A percentile compares a stretch with the other conserved stretches of the same genome.
phyloP scores from a whole-genome alignment of 1,140 invertebrate species.

The Cydia amplana region DNA sequence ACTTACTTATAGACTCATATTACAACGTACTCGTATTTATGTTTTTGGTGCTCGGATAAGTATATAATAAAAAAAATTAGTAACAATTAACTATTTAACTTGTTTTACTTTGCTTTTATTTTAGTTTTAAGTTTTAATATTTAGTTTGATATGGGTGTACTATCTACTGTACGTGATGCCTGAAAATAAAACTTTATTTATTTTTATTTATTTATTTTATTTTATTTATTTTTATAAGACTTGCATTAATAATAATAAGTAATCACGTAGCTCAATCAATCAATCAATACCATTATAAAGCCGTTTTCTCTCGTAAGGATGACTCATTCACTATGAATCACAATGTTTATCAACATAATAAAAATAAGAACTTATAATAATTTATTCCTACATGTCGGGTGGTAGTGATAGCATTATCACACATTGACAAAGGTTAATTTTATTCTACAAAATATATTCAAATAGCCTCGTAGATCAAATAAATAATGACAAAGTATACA shows the following conservation, averaged over 20 bases:
- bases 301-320: neutral
- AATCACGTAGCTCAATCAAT: conserved; percentile 1
- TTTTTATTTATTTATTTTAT: too few relatives aligned
- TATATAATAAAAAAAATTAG: too few relatives aligned
- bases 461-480: neutral
- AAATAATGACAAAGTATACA: neutral
- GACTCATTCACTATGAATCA: conserved; percentile 8
- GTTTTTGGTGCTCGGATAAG: too few relatives aligned
- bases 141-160: too few relatives aligned
- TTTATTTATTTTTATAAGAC: too few relatives aligned
- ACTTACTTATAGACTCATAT: too few relatives aligned
- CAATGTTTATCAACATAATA: conserved; percentile 10
- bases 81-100: too few relatives aligned
- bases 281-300: neutral
- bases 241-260: neutral
- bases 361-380: conserved; percentile 18
- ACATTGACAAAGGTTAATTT: conserved; percentile 12
- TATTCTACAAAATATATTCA: neutral
- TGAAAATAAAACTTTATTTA: too few relatives aligned
- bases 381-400: conserved; percentile 7
- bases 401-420: conserved; percentile 1
- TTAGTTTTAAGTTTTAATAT: too few relatives aligned
- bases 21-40: too few relatives aligned
- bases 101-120: too few relatives aligned
- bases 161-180: too few relatives aligned